Evolutionary conservation across 2,888 invertebrate species (phyloP), one percentile per base, ranked within the genome.

Genomic region (Euphydryas editha): DNA sequence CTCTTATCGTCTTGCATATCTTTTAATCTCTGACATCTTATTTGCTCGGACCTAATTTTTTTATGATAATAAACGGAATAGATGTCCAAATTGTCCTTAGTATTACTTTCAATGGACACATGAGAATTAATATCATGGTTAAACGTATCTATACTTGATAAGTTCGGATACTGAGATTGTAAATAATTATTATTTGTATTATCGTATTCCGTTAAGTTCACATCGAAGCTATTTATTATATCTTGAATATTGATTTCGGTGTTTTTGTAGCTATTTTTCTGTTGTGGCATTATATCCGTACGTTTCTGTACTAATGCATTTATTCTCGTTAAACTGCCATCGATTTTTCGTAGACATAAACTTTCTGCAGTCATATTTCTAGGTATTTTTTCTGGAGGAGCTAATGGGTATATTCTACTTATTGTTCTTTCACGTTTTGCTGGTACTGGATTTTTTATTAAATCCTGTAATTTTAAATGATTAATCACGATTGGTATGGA

Each of bases 351-450:
- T 15, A 86, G 72, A 0, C 77, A 77, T 0, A 87, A 73, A 1
- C 71, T 79, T 6, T 83, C 74, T 6, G 74, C 64, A 4, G 62
- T 72, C 73, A 47, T 72, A 60, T 54, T 61, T 68, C 5, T 78
- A 69, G 62, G 70, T 71, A 66, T 6, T 2, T 59, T 62, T 36
- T 75, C 72, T 44, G 73, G 64, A 2, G 65, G 44, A 10, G 56
- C 18, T 1, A 87, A 71, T 0, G 87, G 85, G 62, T 84, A 86
- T 15, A 88, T 81, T 1, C 87, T 87, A 37, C 86, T 90, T 7
- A 88, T 2, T 20, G 73, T 75, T n/a, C 83, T 78, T 17, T 77
- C 75, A 1, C 78, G 75, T 67, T 74, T 82, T 0, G 68, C 46
- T 7, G 77, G 76, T 13, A 65, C 65, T 47, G 68, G 69, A 4